A percentile compares a stretch with the other conserved stretches of the same genome.
phyloP scores from a whole-genome alignment of 2,888 invertebrate species.

The Ennomos erosarius region DNA sequence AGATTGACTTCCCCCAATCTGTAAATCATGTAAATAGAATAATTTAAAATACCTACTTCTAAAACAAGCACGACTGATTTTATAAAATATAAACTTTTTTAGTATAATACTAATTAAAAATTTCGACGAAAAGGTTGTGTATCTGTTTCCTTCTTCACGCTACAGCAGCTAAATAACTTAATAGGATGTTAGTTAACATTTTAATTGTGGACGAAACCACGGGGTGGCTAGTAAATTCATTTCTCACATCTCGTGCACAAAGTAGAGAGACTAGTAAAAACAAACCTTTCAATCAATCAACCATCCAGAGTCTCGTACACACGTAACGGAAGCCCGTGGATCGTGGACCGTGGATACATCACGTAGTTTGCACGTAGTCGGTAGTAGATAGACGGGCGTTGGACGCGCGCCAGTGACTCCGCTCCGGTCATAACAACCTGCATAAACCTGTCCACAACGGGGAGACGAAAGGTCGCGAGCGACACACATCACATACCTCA shows the following conservation, averaged over 20 bases:
- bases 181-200: too few species aligned
- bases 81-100: too few species aligned
- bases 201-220: too few species aligned
- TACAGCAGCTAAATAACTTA: too few species aligned
- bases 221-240: background rate
- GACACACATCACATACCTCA: too few species aligned
- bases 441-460: conserved; percentile 1
- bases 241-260: conserved; percentile 1
- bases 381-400: background rate
- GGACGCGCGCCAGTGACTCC: conserved; percentile 10
- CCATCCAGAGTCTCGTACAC: conserved; percentile 1
- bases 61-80: too few species aligned
- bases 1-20: too few species aligned
- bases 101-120: too few species aligned
- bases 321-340: background rate
- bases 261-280: conserved; percentile 12
- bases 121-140: too few species aligned
- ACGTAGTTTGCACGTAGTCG: conserved; percentile 11
- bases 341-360: background rate
- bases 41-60: too few species aligned
- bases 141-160: too few species aligned
- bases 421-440: background rate
- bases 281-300: conserved; percentile 21
- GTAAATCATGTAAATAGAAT: too few species aligned
- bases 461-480: background rate